Evolutionary conservation across 2,888 invertebrate species (phyloP).

Genomic region (Drosophila imparisetae): DNA sequence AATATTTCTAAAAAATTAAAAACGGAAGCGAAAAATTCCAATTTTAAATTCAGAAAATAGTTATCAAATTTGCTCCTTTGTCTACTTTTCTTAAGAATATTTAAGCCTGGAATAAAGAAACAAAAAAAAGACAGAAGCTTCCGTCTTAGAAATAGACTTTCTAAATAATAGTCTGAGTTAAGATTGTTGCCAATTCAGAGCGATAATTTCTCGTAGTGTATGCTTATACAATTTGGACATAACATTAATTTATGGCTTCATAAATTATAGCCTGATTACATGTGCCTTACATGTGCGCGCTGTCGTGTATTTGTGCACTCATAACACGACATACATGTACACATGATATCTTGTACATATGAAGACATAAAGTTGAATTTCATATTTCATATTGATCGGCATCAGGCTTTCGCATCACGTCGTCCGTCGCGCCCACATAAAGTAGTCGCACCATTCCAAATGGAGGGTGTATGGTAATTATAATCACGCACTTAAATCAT

Average conservation of each 20-base stretch:
- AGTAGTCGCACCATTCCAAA: slow-evolving; percentile 6
- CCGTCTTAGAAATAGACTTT: neutral
- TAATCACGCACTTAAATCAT: slow-evolving; percentile 80
- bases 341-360: slow-evolving; percentile 21
- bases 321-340: slow-evolving; percentile 60
- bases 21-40: fast-evolving
- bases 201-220: neutral
- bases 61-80: neutral
- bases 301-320: slow-evolving; percentile 68
- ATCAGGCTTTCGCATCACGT: slow-evolving; percentile 64
- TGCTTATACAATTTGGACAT: slow-evolving; percentile 1
- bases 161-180: neutral
- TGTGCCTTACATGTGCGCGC: slow-evolving; percentile 56
- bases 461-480: slow-evolving; percentile 30
- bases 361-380: slow-evolving; percentile 70
- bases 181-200: neutral
- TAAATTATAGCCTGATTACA: slow-evolving; percentile 68
- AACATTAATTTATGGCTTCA: slow-evolving; percentile 49
- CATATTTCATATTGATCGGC: slow-evolving; percentile 69
- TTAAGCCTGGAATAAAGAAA: neutral
- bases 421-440: slow-evolving; percentile 43
- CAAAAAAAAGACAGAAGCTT: neutral
- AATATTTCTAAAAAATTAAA: neutral
- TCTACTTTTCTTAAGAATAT: neutral
- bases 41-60: neutral